These are phyloP conservation scores for Aeoliscus strigatus DNA, from an alignment of 2,797 vertebrate species.

Conservation along the genomic window DNA sequence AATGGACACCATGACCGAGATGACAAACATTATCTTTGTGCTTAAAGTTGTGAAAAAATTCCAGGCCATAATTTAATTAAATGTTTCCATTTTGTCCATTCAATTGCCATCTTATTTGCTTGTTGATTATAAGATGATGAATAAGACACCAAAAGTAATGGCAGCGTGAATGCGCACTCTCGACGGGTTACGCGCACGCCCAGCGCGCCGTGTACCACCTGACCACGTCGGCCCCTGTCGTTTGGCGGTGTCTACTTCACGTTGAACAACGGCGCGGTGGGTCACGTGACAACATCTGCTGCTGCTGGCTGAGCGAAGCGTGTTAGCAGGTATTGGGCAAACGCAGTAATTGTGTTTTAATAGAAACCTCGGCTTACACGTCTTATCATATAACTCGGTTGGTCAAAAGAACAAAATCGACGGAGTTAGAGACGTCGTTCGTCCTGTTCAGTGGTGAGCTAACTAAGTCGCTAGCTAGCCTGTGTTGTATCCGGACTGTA, in stretches of 20 bases:
- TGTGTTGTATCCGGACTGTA: constrained; percentile 11
- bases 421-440: background rate
- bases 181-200: constrained; percentile 13
- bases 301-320: constrained; percentile 78
- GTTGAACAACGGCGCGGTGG: constrained; percentile 55
- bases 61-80: too few species aligned
- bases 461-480: constrained; percentile 18
- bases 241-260: constrained; percentile 32
- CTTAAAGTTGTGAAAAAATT: too few species aligned
- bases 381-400: background rate
- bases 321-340: constrained; percentile 79
- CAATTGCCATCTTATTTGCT: too few species aligned
- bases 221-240: constrained; percentile 16
- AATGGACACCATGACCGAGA: too few species aligned
- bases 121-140: too few species aligned
- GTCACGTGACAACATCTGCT: constrained; percentile 73
- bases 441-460: constrained; percentile 11
- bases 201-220: constrained; percentile 18
- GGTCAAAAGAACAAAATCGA: background rate
- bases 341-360: constrained; percentile 2
- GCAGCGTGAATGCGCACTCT: constrained; percentile 1
- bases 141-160: too few species aligned
- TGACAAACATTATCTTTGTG: too few species aligned
- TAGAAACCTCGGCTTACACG: background rate
- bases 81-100: too few species aligned